A percentile compares a stretch with the other conserved stretches of the same genome.
phyloP scores from a whole-genome alignment of 2,888 invertebrate species.

The Ischnus inquisitorius region DNA sequence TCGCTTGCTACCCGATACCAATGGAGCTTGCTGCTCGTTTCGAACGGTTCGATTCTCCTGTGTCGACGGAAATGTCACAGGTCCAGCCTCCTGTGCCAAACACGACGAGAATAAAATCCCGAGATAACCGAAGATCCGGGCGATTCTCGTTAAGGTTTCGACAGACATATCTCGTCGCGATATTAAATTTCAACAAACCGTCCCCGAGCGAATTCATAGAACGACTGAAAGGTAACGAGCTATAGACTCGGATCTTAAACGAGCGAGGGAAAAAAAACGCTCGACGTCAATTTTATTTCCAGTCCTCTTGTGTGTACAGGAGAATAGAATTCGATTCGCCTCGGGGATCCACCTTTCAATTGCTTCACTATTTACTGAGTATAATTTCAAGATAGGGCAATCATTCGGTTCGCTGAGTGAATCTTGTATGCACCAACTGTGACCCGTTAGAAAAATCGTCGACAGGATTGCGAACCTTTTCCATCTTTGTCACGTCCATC shows the following conservation, averaged over 20 bases:
- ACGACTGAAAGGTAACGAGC: conserved; percentile 43
- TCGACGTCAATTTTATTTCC: conserved; percentile 47
- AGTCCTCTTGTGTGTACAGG: not conserved
- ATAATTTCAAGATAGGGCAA: conserved; percentile 75
- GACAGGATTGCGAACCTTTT: not conserved
- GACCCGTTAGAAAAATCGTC: conserved; percentile 32
- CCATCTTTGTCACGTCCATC: not conserved
- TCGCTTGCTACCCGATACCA: conserved; percentile 51
- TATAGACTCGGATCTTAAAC: conserved; percentile 32
- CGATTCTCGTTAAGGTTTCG: conserved; percentile 25
- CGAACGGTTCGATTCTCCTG: conserved; percentile 65
- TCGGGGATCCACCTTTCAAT: conserved; percentile 44
- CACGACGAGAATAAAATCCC: conserved; percentile 33
- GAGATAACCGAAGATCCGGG: conserved; percentile 28
- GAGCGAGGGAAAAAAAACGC: conserved; percentile 3
- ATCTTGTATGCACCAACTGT: conserved; percentile 37
- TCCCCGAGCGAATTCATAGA: conserved; percentile 15
- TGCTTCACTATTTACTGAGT: conserved; percentile 38
- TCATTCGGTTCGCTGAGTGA: conserved; percentile 79
- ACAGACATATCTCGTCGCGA: conserved; percentile 27
- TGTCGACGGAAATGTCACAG: conserved; percentile 50
- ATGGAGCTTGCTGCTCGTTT: conserved; percentile 44
- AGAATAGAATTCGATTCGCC: conserved; percentile 61
- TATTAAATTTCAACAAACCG: conserved; percentile 9
- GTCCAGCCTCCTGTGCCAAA: conserved; percentile 41